These are phyloP conservation scores for Eptatretus burgeri DNA, from an alignment of 2,113 vertebrate genomes.

Conservation along the genomic window DNA sequence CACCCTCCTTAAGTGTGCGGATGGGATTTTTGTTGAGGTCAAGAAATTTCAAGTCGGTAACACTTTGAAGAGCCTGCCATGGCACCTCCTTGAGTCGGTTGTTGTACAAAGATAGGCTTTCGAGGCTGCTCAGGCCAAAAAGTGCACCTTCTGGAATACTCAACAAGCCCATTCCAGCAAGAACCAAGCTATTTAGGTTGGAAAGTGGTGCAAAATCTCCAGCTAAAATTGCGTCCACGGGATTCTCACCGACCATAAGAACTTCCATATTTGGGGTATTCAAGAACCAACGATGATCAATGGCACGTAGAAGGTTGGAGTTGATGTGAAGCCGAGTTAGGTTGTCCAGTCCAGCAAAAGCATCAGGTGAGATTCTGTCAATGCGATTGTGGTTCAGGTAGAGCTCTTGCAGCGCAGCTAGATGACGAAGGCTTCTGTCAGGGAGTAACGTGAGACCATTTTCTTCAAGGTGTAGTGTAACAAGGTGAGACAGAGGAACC, in stretches of 20 bases:
- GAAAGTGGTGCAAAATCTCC: constrained; percentile 28
- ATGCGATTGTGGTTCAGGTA: constrained; percentile 41
- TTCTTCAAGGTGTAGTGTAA: constrained; percentile 38
- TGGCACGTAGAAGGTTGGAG: constrained; percentile 25
- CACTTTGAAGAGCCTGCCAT: constrained; percentile 19
- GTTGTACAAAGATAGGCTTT: constrained; percentile 34
- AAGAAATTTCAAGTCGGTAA: constrained; percentile 31
- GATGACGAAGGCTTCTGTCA: constrained; percentile 23
- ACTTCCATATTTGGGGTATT: constrained; percentile 35
- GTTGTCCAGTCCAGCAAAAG: constrained; percentile 25
- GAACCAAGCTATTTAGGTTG: constrained; percentile 28
- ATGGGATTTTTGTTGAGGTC: constrained; percentile 39
- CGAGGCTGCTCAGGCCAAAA: constrained; percentile 27
- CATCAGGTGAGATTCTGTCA: constrained; percentile 23
- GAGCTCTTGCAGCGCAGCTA: constrained; percentile 29
- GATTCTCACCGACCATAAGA: constrained; percentile 39
- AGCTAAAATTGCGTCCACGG: constrained; percentile 25
- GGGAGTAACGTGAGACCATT: constrained; percentile 27
- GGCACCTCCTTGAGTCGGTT: constrained; percentile 26
- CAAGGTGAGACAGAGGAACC: constrained; percentile 20
- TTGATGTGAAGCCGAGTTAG: constrained; percentile 30
- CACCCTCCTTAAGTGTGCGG: constrained; percentile 18
- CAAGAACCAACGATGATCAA: constrained; percentile 31
- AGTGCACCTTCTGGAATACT: constrained; percentile 25
- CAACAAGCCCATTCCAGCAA: constrained; percentile 28